phyloP scores from a whole-genome alignment of 2,888 invertebrate species.

The Drosophila mimica region DNA sequence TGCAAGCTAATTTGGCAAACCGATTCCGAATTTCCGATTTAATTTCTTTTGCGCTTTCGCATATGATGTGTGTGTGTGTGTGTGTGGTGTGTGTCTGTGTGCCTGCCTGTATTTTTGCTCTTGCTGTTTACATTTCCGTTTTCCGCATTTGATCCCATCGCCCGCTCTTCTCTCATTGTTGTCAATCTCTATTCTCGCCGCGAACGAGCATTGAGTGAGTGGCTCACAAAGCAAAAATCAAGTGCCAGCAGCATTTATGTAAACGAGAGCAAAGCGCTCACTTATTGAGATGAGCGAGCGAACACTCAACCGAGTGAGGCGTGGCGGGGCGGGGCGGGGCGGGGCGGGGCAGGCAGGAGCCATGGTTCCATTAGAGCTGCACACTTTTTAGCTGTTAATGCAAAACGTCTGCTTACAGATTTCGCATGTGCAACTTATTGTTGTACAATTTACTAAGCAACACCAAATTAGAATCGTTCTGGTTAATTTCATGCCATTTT shows the following conservation, averaged over 20 bases:
- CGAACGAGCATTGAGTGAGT: slow-evolving; percentile 26
- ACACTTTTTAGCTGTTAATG: slow-evolving; percentile 42
- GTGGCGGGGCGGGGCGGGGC: too few species aligned
- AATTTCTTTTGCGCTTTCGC: not conserved
- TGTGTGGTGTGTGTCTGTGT: not conserved
- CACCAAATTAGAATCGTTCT: not conserved
- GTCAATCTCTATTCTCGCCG: slow-evolving; percentile 19
- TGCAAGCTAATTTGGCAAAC: not conserved
- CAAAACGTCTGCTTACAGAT: slow-evolving; percentile 9
- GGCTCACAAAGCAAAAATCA: slow-evolving; percentile 29
- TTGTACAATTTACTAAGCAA: not conserved
- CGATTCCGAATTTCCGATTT: not conserved
- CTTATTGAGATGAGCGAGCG: slow-evolving; percentile 14
- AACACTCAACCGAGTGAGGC: not conserved
- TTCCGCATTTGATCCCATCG: slow-evolving; percentile 32
- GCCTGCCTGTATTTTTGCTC: slow-evolving; percentile 19
- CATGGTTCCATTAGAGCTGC: not conserved
- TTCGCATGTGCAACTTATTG: slow-evolving; percentile 1
- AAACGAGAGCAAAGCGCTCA: slow-evolving; percentile 42
- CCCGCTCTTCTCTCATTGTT: slow-evolving; percentile 13
- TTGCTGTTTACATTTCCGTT: slow-evolving; percentile 67
- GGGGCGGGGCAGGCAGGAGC: not conserved
- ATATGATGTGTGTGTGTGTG: not conserved
- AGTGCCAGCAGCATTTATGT: slow-evolving; percentile 54
- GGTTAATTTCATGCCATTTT: not conserved